Evolutionary conservation across 2,113 vertebrate genomes (phyloP), one percentile per base, ranked within the genome.

Genomic region (Hippocampus comes): DNA sequence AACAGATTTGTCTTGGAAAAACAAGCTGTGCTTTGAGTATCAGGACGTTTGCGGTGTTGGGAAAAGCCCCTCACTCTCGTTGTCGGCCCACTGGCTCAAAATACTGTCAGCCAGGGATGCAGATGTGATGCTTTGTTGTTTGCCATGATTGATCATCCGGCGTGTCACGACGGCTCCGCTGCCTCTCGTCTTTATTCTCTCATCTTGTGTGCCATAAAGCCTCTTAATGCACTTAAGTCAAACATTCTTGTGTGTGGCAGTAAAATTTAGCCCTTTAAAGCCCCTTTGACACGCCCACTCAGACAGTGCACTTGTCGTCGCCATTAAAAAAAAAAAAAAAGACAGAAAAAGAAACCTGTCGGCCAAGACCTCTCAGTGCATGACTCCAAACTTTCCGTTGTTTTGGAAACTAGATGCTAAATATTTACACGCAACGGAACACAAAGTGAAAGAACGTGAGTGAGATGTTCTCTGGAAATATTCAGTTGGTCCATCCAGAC

Each of bases 251-350:
- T 43, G 73, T 82, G 72, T 1, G 57, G 74, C 48, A 48, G 77
- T 86, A 88, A 86, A 90, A 81, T 30, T 9, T 14, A 46, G 53
- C 30, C 65, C 84, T 89, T 84, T 88, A 78, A 88, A 89, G 89
- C 84, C 80, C 79, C 70, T 0, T 61, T 49, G 38, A 34, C n/a
- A 76, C 78, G 60, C 82, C 81, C 81, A 71, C 76, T 60, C 76
- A 83, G 83, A 86, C 86, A 46, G 67, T 80, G 80, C 86, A 90
- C 87, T 90, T 88, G 89, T 73, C 64, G 73, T 69, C 70, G 80
- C 80, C 41, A 66, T 81, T 55, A 80, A 79, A 78, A 61, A 68
- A 1, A 68, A n/a, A 9, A 17, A 55, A 55, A 34, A n/a, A n/a
- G 5, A 46, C 43, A 46, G 12, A 9, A 25, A 27, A 25, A 59